These are phyloP conservation scores for Megastigmus dorsalis DNA, from an alignment of 2,888 invertebrate genomes.

Conservation along the genomic window DNA sequence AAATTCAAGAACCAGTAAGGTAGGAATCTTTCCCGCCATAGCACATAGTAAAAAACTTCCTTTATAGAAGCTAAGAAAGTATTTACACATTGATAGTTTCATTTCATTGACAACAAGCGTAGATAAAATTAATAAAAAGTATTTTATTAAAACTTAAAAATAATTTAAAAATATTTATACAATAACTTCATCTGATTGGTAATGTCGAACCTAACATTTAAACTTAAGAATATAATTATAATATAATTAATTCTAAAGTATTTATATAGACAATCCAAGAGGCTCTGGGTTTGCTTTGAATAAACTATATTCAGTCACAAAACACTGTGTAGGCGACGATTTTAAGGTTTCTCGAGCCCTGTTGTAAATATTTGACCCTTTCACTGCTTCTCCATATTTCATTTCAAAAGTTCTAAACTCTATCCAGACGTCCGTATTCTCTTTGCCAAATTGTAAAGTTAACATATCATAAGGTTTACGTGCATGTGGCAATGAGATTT, in stretches of 20 bases:
- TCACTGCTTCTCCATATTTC: constrained; percentile 78
- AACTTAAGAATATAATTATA: constrained; percentile 9
- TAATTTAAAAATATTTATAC: no score
- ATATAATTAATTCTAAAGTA: neutral
- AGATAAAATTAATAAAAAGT: no score
- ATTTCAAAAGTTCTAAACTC: constrained; percentile 84
- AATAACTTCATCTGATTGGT: no score
- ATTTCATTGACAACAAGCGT: no score
- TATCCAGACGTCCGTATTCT: constrained; percentile 82
- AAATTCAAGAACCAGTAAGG: no score
- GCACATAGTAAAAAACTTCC: constrained; percentile 78
- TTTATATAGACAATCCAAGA: constrained; percentile 33
- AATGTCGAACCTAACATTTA: neutral
- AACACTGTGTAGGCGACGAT: constrained; percentile 76
- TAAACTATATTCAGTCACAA: constrained; percentile 77
- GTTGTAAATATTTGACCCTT: constrained; percentile 77
- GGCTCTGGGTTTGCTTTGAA: constrained; percentile 73
- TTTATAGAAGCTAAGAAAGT: constrained; percentile 26
- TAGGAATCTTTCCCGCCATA: no score
- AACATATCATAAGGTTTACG: constrained; percentile 79
- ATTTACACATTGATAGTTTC: no score
- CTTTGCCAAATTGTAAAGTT: constrained; percentile 81
- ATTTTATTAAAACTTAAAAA: constrained; percentile 1
- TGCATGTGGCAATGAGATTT: constrained; percentile 68
- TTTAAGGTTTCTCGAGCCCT: constrained; percentile 80